These are phyloP conservation scores for Dendropsophus ebraccatus DNA, from an alignment of 2,113 vertebrate genomes.

Conservation along the genomic window DNA sequence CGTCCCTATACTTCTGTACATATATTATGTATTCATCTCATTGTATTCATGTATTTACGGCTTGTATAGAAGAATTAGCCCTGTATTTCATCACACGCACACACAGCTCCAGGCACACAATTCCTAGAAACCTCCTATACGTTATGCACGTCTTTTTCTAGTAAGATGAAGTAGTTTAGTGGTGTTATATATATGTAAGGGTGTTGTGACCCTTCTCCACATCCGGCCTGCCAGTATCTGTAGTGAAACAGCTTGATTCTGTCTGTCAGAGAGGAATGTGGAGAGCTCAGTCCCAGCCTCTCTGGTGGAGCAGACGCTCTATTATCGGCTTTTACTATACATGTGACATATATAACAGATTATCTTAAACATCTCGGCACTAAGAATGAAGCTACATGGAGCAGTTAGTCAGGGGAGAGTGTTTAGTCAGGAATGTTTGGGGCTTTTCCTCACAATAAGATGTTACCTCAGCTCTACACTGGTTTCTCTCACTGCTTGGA, in stretches of 20 bases:
- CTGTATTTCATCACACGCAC: not conserved
- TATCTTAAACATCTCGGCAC: not conserved
- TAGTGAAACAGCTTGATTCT: slow-evolving; percentile 3
- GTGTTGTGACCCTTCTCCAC: not conserved
- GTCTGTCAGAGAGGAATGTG: slow-evolving; percentile 45
- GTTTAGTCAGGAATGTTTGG: not conserved
- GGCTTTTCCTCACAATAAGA: not conserved
- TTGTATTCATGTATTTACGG: not conserved
- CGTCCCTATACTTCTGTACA: no score
- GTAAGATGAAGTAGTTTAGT: slow-evolving; percentile 18
- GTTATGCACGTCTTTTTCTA: not conserved
- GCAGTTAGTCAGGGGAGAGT: not conserved
- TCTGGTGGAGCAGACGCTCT: not conserved
- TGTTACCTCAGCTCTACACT: slow-evolving; percentile 16
- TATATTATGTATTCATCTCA: no score
- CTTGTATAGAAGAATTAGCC: not conserved
- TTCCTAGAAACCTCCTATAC: not conserved
- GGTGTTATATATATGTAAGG: not conserved
- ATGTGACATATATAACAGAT: slow-evolving; percentile 13
- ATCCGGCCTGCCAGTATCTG: not conserved
- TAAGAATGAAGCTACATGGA: not conserved
- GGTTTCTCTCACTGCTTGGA: not conserved
- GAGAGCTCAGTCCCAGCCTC: not conserved
- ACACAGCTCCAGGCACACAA: not conserved
- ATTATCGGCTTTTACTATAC: slow-evolving; percentile 10